Conservation (phyloP, 2,113 vertebrate genomes). For the Butastur rufipennis region DNA sequence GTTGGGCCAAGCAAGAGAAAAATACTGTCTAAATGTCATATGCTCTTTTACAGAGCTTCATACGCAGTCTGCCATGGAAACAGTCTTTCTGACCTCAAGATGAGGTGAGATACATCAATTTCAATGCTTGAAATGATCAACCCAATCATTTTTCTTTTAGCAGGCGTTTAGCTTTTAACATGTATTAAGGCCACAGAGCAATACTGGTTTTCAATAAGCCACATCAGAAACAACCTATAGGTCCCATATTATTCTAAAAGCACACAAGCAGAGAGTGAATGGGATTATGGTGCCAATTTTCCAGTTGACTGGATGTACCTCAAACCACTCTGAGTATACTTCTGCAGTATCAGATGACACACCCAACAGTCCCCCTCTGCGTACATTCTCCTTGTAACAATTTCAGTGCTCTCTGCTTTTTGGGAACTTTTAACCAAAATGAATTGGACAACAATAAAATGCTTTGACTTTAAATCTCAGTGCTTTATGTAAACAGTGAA, state of each 20-base stretch:
- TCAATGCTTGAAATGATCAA: neutral
- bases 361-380: rapidly evolving
- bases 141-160: neutral
- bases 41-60: neutral
- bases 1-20: neutral
- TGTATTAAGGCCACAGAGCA: neutral
- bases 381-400: neutral
- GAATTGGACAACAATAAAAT: neutral
- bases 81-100: neutral
- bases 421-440: neutral
- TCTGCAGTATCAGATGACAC: neutral
- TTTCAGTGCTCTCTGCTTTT: neutral
- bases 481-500: neutral
- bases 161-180: neutral
- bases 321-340: neutral
- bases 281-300: neutral
- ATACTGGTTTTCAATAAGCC: neutral
- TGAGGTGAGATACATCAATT: neutral
- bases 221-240: neutral
- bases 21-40: neutral
- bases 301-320: neutral
- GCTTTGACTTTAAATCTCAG: neutral
- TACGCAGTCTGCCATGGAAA: neutral
- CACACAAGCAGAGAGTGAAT: neutral
- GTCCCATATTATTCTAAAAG: neutral